Evolutionary conservation across 2,888 invertebrate genomes (phyloP), one percentile per base, ranked within the genome.

Genomic region (Aelia acuminata): DNA sequence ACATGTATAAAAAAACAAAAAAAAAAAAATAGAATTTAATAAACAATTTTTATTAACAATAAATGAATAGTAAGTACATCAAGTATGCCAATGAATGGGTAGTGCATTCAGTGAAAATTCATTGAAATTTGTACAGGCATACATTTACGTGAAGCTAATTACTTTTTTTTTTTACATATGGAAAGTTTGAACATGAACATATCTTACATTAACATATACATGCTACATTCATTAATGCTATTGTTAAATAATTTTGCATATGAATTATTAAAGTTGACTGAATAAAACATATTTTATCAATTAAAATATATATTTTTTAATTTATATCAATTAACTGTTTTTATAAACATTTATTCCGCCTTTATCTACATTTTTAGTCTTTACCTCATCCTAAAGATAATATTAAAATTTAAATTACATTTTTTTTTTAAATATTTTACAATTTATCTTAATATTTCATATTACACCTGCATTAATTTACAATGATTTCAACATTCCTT

Each of bases 181-280:
- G 63, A 31, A 31, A 31, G 4, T 35, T 70, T 20, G 35, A 70
- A 18, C 63, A 70, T 70, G 20, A 57, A 22, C 57, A 26, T 57
- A 57, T 8, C 63, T 35, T 70, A 70, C 15, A 18, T 70, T 70
- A 70, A 70, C 63, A 70, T 70, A 70, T 70, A 70, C 63, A 70
- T 70, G 63, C 63, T 70, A 35, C 63, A 70, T 70, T 70, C 63
- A 70, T 31, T 35, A 18, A 70, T n/a, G 22, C 63, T 31, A 70
- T 35, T 5, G 1, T 70, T 3, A 70, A 70, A 70, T 26, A 4
- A 15, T 11, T 26, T 63, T 3, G 15, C 13, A 15, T 3, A 2
- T n/a, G 1, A n/a, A 11, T 57, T 57, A 26, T 15, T 11, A 15
- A 57, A 13, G 26, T 13, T 13, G 26, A 57, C 15, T 3, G 63